Evolutionary conservation across 2,888 invertebrate species (phyloP), one percentile per base, ranked within the genome.

Genomic region (Heliothis peltigera): DNA sequence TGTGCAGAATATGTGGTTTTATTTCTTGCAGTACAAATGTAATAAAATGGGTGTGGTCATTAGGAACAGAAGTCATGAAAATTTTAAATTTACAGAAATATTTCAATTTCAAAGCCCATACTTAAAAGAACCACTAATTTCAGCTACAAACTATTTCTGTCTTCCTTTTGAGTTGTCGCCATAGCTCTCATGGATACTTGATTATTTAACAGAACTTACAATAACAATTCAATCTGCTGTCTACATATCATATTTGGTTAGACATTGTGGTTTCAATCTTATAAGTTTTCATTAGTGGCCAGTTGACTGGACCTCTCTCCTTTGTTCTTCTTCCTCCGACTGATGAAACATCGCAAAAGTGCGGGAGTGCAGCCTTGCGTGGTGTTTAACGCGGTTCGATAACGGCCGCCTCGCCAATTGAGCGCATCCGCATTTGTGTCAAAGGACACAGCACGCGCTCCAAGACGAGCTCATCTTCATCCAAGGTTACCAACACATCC

Each of bases 311-410:
- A 6, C n/a, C 53, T 61, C 55, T 53, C 55, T 46, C 53, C 42
- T 70, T 53, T 52, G 42, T 43, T 55, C 32, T 63, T 58, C 10
- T 46, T 51, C 46, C 21, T 54, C 51, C 46, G 60, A 65, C 65
- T 64, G 54, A 57, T 71, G 55, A 61, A 77, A 78, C 67, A 71
- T 70, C 69, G 71, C 77, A 77, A 77, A 81, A 77, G 64, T 76
- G 73, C 75, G 73, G 68, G 78, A 75, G 73, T 86, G 87, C 87
- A 91, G 91, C 91, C 91, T 92, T 91, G 92, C 88, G 82, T 85
- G 87, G 87, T 93, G 93, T 93, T 94, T 93, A 92, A 88, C 92
- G 93, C 92, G 87, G 89, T 93, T 93, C 92, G 91, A 93, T 93
- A 91, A 89, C 92, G 87, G 89, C 87, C 87, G 85, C 81, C 85